Conservation (phyloP, 2,888 invertebrate genomes). For the Miltochrista miniata region DNA sequence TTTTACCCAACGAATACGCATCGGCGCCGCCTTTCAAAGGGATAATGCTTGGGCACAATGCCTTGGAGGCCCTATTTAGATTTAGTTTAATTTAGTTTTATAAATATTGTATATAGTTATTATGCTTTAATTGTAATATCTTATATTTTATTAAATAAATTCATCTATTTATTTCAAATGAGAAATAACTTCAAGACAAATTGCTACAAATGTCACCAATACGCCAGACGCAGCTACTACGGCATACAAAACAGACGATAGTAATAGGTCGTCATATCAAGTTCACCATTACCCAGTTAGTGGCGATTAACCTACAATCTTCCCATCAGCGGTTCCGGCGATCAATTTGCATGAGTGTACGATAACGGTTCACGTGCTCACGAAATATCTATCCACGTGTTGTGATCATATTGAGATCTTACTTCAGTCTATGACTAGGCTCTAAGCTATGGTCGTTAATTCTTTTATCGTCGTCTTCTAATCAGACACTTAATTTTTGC, state of each 20-base stretch:
- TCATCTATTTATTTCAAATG: no score
- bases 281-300: conserved; percentile 76
- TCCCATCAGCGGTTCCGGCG: conserved; percentile 63
- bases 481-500: no score
- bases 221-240: background rate
- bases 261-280: conserved; percentile 59
- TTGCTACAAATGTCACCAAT: no score
- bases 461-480: conserved; percentile 14
- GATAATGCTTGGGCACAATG: no score
- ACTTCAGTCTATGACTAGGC: conserved; percentile 8
- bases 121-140: no score
- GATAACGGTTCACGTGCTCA: conserved; percentile 46
- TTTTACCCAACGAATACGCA: no score
- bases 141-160: no score
- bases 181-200: no score
- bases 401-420: conserved; percentile 15
- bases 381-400: conserved; percentile 25
- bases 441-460: conserved; percentile 8
- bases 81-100: no score
- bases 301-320: conserved; percentile 69
- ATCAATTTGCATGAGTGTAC: conserved; percentile 60
- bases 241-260: conserved; percentile 40
- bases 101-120: no score
- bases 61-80: no score
- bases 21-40: no score